A percentile compares a stretch with the other conserved stretches of the same genome.
These are phyloP conservation scores for Bucco capensis DNA, from an alignment of 2,113 vertebrate species.

Conservation along the genomic window DNA sequence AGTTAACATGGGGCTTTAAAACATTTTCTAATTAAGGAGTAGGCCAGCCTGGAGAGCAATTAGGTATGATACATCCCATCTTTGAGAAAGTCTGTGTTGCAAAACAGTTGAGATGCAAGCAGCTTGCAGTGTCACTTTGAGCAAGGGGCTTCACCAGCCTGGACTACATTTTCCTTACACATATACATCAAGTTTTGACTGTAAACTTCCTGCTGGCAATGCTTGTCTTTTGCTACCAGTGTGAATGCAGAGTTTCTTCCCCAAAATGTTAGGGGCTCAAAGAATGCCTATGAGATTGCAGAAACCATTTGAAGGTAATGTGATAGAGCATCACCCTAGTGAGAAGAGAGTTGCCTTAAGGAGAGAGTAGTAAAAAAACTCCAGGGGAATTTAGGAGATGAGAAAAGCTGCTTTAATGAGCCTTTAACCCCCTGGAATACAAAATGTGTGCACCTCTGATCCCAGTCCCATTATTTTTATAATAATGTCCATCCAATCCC, in stretches of 20 bases:
- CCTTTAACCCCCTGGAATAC: no score
- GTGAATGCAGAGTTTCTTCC: neutral
- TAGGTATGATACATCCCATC: conserved; percentile 44
- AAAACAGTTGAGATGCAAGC: neutral
- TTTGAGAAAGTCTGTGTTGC: conserved; percentile 24
- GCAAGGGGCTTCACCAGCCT: neutral
- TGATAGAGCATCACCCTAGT: no score
- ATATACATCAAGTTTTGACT: neutral
- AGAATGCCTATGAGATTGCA: neutral
- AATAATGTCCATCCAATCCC: no score
- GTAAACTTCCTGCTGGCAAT: neutral
- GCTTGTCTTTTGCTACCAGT: neutral
- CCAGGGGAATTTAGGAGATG: no score
- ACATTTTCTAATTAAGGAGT: conserved; percentile 68
- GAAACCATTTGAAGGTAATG: neutral
- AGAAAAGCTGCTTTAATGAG: no score
- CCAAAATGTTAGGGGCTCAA: neutral
- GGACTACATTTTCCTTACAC: neutral
- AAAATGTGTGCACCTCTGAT: no score
- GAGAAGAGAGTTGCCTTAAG: no score
- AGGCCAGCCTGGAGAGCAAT: conserved; percentile 63
- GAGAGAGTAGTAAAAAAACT: no score
- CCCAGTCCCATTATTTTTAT: no score
- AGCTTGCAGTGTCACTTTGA: neutral
- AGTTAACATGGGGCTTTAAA: conserved; percentile 34